Conservation (phyloP, 2,797 vertebrate species). For the Avahi laniger region DNA sequence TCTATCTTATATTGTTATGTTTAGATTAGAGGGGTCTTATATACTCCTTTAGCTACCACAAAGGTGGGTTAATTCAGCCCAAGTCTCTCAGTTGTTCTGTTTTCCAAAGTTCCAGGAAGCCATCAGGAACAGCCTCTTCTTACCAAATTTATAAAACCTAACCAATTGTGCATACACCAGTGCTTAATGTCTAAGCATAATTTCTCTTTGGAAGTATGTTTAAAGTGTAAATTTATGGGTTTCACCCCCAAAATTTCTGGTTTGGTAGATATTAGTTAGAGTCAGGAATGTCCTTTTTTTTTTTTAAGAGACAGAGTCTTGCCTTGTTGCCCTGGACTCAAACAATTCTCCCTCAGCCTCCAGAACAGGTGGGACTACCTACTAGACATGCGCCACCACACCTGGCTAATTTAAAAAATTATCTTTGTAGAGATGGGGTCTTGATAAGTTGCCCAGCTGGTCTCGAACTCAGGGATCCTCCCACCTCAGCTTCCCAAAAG, state of each 20-base stretch:
- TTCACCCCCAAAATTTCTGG: neutral
- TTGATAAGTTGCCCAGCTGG: neutral
- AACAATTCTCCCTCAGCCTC: too few relatives aligned
- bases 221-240: neutral
- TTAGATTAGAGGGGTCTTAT: neutral
- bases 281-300: neutral
- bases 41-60: neutral
- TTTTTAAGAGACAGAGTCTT: too few relatives aligned
- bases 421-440: neutral
- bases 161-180: neutral
- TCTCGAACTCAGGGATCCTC: neutral
- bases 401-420: neutral
- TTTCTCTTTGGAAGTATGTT: constrained; percentile 23
- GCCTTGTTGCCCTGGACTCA: too few relatives aligned
- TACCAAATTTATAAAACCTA: neutral
- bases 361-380: too few relatives aligned
- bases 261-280: neutral
- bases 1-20: neutral
- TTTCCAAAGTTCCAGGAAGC: neutral
- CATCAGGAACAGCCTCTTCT: neutral
- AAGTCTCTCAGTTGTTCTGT: neutral
- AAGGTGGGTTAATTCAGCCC: neutral
- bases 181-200: neutral
- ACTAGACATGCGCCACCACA: neutral
- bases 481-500: neutral